Base-by-base conservation (phyloP, 2,797 vertebrate species). In the Microhierax caerulescens region DNA sequence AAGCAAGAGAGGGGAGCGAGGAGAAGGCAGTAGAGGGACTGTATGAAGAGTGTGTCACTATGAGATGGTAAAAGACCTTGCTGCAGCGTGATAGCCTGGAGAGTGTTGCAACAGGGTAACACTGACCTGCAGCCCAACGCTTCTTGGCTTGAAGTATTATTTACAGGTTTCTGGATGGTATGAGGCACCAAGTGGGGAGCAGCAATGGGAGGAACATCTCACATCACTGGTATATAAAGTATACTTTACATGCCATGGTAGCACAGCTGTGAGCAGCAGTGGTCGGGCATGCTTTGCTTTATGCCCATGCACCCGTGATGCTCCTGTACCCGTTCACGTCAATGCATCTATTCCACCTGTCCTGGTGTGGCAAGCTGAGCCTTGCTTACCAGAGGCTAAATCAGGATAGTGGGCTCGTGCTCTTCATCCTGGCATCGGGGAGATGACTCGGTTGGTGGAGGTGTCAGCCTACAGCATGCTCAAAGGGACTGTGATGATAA, bases 401-500 rank as follows among this genome's bases (percentile, higher is more conserved):
- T 94, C 86, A 97, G 96, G 94, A 93, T 92, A 96, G 88, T 61
- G 43, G 94, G 93, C 95, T 97, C 68, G 36, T 96, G 94, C 93
- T 95, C 95, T 92, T 91, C 87, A 95, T 97, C 91, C 95, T 96
- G 95, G 95, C 94, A 81, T 92, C 36, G 0, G 36, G 92, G 92
- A 96, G 91, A 95, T 96, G 94, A 96, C 94, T 97, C 50, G 94
- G 94, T 94, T 97, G 95, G 96, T 95, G 93, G 94, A 97, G 96
- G 96, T 97, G 95, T 97, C 94, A 96, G 96, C 94, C 96, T 97
- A 95, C 96, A 96, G 95, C 95, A 96, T 77, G 96, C 95, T 97
- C 94, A 83, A 88, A 97, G 94, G 96, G 93, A 95, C 94, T 97
- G 96, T 94, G 97, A 97, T 96, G 92, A 96, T 97, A 93, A 95